A percentile compares a stretch with the other conserved stretches of the same genome.
Evolutionary conservation across 2,888 invertebrate species (phyloP).

Genomic region (Trachelus tabidus): DNA sequence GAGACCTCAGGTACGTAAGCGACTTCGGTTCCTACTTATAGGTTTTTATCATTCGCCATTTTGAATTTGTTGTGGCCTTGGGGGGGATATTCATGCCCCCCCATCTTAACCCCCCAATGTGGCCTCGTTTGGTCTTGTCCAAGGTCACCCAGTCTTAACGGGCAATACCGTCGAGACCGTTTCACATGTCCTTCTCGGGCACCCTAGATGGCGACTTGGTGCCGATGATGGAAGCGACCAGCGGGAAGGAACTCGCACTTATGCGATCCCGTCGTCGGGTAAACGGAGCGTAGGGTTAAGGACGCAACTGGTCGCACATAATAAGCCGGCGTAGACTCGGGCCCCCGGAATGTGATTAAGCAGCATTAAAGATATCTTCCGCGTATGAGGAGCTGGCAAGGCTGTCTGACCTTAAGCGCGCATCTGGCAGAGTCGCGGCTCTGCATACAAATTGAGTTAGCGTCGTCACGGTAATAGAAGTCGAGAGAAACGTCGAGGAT

Average conservation of each 20-base stretch:
- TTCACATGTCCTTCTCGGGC: neutral
- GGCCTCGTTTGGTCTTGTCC: slow-evolving; percentile 5
- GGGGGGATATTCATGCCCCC: too few species aligned
- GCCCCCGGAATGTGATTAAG: slow-evolving; percentile 42
- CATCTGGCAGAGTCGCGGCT: slow-evolving; percentile 57
- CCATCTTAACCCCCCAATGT: neutral
- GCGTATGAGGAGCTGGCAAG: slow-evolving; percentile 37
- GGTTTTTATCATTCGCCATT: neutral
- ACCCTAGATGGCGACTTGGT: neutral
- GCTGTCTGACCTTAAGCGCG: slow-evolving; percentile 55
- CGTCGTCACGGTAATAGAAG: slow-evolving; percentile 54
- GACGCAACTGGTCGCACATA: slow-evolving; percentile 31
- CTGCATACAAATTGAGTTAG: slow-evolving; percentile 63
- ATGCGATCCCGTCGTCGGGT: neutral
- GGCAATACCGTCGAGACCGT: neutral
- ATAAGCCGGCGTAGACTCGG: slow-evolving; percentile 18
- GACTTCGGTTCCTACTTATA: neutral
- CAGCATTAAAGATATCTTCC: slow-evolving; percentile 44
- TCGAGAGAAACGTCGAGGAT: slow-evolving; percentile 9
- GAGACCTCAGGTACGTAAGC: neutral
- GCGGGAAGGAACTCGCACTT: neutral
- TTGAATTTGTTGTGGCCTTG: slow-evolving; percentile 4
- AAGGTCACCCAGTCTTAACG: neutral
- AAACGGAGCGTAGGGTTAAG: slow-evolving; percentile 30
- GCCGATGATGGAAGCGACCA: neutral